Evolutionary conservation across 2,888 invertebrate genomes (phyloP).

Genomic region (Thera britannica): DNA sequence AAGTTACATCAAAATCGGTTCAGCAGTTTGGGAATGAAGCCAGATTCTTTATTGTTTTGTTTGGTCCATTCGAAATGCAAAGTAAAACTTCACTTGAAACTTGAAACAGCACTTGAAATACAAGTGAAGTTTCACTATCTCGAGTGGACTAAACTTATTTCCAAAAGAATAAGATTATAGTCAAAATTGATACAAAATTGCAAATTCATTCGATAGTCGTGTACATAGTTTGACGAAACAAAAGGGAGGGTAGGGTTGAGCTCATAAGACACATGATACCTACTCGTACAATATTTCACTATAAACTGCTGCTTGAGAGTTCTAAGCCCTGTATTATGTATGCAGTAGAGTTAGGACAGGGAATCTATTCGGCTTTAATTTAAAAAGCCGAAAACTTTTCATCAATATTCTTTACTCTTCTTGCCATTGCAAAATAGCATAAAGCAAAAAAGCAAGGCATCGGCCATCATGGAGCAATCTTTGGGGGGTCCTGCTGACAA

Average conservation of each 20-base stretch:
- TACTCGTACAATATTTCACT: slow-evolving; percentile 49
- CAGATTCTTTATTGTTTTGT: too few relatives aligned
- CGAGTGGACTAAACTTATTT: neutral
- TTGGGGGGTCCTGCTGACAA: too few relatives aligned
- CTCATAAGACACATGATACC: slow-evolving; percentile 47
- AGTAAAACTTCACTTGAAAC: too few relatives aligned
- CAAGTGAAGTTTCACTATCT: too few relatives aligned
- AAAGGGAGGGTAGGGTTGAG: slow-evolving; percentile 42
- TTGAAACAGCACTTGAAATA: too few relatives aligned
- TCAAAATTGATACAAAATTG: slow-evolving; percentile 1
- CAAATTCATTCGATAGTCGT: neutral
- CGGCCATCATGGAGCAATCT: too few relatives aligned
- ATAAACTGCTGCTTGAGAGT: slow-evolving; percentile 47
- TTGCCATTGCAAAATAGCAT: too few relatives aligned
- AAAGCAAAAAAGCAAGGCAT: too few relatives aligned
- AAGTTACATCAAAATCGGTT: too few relatives aligned
- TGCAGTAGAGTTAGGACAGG: slow-evolving; percentile 38
- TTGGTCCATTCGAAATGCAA: too few relatives aligned
- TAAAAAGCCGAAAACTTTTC: neutral
- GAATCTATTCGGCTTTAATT: slow-evolving; percentile 1
- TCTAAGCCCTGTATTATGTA: slow-evolving; percentile 56
- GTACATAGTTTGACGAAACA: slow-evolving; percentile 21
- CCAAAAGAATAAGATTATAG: neutral
- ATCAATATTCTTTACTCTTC: too few relatives aligned
- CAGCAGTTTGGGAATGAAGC: too few relatives aligned